Conservation (phyloP, 2,888 invertebrate species). For the Drosophila demipolita region DNA sequence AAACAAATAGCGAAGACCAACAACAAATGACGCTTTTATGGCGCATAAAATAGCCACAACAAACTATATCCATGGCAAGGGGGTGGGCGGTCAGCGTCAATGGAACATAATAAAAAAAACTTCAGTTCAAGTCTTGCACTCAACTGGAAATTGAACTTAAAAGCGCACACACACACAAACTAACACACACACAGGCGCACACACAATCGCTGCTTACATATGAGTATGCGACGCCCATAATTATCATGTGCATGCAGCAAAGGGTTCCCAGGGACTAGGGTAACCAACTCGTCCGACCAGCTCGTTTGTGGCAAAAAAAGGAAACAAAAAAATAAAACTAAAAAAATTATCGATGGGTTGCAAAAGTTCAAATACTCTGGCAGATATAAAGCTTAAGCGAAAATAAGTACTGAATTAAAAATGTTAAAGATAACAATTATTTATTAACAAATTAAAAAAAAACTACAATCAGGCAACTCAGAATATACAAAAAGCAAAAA, state of each 20-base stretch:
- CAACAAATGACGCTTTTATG: slow-evolving; percentile 49
- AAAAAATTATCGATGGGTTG: neutral
- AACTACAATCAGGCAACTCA: too few relatives aligned
- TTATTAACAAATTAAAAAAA: too few relatives aligned
- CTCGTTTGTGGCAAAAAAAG: slow-evolving; percentile 26
- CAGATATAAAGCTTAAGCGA: neutral
- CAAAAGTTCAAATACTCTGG: slow-evolving; percentile 14
- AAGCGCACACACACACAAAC: slow-evolving; percentile 8
- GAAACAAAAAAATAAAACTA: neutral
- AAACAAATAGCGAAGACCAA: slow-evolving; percentile 45
- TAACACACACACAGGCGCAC: neutral
- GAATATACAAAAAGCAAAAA: too few relatives aligned
- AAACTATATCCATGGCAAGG: slow-evolving; percentile 46
- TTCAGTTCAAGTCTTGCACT: slow-evolving; percentile 51
- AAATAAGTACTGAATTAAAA: neutral
- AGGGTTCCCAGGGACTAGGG: slow-evolving; percentile 37
- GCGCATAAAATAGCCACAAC: slow-evolving; percentile 52
- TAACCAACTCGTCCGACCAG: slow-evolving; percentile 22
- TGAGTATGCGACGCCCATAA: slow-evolving; percentile 61
- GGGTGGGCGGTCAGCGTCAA: neutral
- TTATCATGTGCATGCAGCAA: slow-evolving; percentile 64
- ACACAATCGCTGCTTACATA: slow-evolving; percentile 16
- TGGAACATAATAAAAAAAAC: slow-evolving; percentile 33
- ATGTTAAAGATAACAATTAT: neutral
- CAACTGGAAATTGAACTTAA: slow-evolving; percentile 48